Evolutionary conservation across 2,888 invertebrate species (phyloP).

Genomic region (Opisthograptis luteolata): DNA sequence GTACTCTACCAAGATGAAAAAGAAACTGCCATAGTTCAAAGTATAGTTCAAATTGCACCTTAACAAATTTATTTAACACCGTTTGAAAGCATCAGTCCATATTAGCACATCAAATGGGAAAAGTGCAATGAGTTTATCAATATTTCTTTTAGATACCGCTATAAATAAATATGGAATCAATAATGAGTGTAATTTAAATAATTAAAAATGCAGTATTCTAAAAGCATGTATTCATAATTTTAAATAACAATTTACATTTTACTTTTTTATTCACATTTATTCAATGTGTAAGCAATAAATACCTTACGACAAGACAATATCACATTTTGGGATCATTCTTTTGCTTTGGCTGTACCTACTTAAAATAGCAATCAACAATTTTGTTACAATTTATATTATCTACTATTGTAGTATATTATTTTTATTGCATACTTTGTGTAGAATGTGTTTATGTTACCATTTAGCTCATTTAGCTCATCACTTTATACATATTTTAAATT

Average conservation of each 20-base stretch:
- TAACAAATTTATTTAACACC: not conserved
- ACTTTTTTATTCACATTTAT: not conserved
- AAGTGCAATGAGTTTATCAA: too few relatives aligned
- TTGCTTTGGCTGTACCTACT: slow-evolving; percentile 18
- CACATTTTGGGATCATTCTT: slow-evolving; percentile 1
- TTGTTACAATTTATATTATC: slow-evolving; percentile 4
- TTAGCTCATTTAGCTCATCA: slow-evolving; percentile 8
- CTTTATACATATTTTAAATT: slow-evolving; percentile 15
- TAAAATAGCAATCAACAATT: slow-evolving; percentile 12
- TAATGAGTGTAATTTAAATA: too few relatives aligned
- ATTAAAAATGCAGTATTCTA: slow-evolving; percentile 12
- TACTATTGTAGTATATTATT: slow-evolving; percentile 26
- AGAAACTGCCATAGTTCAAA: too few relatives aligned
- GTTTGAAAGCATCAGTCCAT: too few relatives aligned
- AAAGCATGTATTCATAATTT: slow-evolving; percentile 3
- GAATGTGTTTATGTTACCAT: slow-evolving; percentile 28
- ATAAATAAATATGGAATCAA: too few relatives aligned
- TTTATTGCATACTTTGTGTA: slow-evolving; percentile 10
- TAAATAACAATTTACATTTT: not conserved
- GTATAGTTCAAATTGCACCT: not conserved
- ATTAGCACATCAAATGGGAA: too few relatives aligned
- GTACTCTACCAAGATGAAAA: too few relatives aligned
- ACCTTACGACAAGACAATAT: not conserved
- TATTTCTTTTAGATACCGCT: too few relatives aligned
- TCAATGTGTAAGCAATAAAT: slow-evolving; percentile 5